Base-by-base conservation (phyloP, 2,888 invertebrate genomes). In the Druceiella hillmani region DNA sequence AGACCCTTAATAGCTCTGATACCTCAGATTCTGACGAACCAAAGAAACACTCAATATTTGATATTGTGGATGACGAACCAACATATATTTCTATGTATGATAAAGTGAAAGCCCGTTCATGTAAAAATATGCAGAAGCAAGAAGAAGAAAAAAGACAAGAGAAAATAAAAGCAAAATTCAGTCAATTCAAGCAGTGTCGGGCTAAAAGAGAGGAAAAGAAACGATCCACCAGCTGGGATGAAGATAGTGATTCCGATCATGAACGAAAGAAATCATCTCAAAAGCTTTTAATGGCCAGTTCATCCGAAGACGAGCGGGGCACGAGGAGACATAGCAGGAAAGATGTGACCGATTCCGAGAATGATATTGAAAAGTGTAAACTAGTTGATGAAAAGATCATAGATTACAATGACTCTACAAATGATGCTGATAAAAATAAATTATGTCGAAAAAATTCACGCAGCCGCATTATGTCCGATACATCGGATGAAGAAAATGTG, bases 1-100 rank as follows among this genome's bases (percentile, higher is more conserved):
- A 65, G 50, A 44, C 57, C 2, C 59, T 58, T 7, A 74, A 80
- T 38, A 81, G 78, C 51, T 78, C 80, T 10, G 81, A 81, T 33
- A 78, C 71, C 44, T 79, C 82, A 2, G 87, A 87, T 60, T 83
- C 85, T 4, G 87, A 87, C 56, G 86, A 84, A 59, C 85, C 83
- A 33, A 89, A 88, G 61, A 88, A 89, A 59, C 90, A 89, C 69
- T 91, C 90, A 37, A 90, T 91, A 55, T 91, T 92, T 61, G 90
- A 90, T 57, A 89, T 91, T 40, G 81, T 88, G 28, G 86, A 87
- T 56, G 90, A 90, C 55, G 90, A 85, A 41, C 91, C 92, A 1
- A 82, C 86, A 6, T 93, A 92, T 57, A 89, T 93, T 42, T 94
- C 94, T 6, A 97, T 97, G 95, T 97, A 97, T 60, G 95, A 95